Conservation (phyloP, 2,888 invertebrate species). For the Mamestra brassicae region DNA sequence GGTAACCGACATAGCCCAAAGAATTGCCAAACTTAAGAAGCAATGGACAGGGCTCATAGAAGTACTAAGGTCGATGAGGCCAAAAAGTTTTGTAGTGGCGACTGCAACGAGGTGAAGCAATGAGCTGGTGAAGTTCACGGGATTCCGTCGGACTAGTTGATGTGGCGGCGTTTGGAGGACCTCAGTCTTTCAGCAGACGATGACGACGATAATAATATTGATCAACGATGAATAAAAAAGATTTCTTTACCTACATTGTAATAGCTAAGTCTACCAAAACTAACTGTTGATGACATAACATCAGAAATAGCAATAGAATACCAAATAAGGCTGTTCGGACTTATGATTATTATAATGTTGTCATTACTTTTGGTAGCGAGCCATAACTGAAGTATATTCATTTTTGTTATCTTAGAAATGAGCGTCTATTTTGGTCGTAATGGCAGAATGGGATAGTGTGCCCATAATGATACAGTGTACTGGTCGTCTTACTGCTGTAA, state of each 20-base stretch:
- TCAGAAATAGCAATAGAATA: slow-evolving; percentile 34
- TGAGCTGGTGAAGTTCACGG: too few species aligned
- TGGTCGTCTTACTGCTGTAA: background rate
- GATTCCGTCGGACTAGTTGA: too few species aligned
- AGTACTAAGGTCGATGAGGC: too few species aligned
- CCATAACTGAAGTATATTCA: slow-evolving; percentile 33
- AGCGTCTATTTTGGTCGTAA: slow-evolving; percentile 26
- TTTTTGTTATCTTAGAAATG: slow-evolving; percentile 37
- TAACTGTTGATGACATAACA: slow-evolving; percentile 15
- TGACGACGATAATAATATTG: too few species aligned
- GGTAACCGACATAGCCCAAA: too few species aligned
- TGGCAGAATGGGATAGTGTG: background rate
- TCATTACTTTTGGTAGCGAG: slow-evolving; percentile 39
- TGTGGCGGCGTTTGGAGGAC: too few species aligned
- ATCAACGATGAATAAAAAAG: too few species aligned
- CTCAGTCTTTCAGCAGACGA: too few species aligned
- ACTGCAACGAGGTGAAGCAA: too few species aligned
- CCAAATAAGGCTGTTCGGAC: slow-evolving; percentile 28
- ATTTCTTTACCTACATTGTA: background rate
- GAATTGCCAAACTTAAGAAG: too few species aligned
- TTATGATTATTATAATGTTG: slow-evolving; percentile 47
- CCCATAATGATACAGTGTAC: background rate
- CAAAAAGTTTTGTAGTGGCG: too few species aligned
- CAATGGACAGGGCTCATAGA: too few species aligned
- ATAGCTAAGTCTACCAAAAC: background rate